phyloP scores from a whole-genome alignment of 2,113 vertebrate species.

The Leucopternis melanops region DNA sequence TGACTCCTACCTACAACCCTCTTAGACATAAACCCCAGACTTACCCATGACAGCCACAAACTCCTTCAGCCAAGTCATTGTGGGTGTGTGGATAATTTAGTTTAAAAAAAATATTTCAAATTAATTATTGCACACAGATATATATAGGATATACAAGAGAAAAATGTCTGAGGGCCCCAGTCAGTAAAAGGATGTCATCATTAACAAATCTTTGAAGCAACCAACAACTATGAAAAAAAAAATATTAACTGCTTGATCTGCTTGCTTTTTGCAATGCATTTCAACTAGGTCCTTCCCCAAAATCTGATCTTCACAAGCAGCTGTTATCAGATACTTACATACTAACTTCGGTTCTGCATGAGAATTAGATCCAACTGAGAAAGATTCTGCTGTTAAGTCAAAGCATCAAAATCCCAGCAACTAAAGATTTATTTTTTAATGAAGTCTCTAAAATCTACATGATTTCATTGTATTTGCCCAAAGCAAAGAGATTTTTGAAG shows the following conservation, averaged over 20 bases:
- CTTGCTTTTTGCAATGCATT: background rate
- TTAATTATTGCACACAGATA: background rate
- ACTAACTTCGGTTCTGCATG: background rate
- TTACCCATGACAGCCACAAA: background rate
- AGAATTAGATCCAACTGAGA: background rate
- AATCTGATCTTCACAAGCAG: background rate
- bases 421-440: background rate
- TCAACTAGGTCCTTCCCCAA: background rate
- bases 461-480: background rate
- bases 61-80: background rate
- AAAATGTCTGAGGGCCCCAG: background rate
- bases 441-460: background rate
- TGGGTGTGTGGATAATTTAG: background rate
- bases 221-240: background rate
- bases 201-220: background rate
- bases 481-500: background rate
- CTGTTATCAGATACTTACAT: background rate
- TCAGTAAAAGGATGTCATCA: background rate
- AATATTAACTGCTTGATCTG: background rate
- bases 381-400: background rate
- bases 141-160: background rate
- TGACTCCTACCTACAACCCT: background rate
- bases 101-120: background rate
- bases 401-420: background rate
- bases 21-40: accelerated